These are phyloP conservation scores for Argya squamiceps DNA, from an alignment of 2,797 vertebrate genomes.

Conservation along the genomic window DNA sequence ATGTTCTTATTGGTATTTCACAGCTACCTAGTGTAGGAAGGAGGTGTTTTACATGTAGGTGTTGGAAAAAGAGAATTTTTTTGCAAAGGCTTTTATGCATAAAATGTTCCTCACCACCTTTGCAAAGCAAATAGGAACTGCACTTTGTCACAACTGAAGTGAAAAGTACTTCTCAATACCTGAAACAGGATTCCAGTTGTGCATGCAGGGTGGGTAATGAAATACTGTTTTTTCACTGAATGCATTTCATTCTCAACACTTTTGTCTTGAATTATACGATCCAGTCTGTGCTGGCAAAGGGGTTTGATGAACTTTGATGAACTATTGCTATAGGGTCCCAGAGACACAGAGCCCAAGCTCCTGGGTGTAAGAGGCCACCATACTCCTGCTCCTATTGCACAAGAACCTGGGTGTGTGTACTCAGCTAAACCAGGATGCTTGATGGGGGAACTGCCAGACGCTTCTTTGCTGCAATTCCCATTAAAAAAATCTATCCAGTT, in stretches of 20 bases:
- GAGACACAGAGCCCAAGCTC: background rate
- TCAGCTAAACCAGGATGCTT: background rate
- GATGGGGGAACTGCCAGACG: background rate
- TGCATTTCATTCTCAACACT: background rate
- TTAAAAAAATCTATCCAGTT: background rate
- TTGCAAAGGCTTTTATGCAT: background rate
- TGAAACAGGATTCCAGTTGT: background rate
- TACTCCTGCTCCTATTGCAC: background rate
- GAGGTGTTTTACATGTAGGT: background rate
- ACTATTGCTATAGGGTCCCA: background rate
- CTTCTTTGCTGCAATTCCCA: background rate
- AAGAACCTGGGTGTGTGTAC: background rate
- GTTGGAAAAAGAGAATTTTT: background rate
- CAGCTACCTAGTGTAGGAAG: background rate
- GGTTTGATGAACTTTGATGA: background rate
- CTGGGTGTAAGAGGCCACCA: fast-evolving
- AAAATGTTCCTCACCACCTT: background rate
- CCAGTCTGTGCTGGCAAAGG: background rate
- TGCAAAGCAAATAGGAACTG: background rate
- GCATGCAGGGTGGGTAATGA: background rate
- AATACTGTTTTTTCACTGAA: background rate
- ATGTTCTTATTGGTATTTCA: background rate
- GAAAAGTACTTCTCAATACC: background rate
- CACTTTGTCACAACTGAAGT: background rate
- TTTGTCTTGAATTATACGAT: background rate